Conservation (phyloP, 2,888 invertebrate species). For the Harmothoe impar region DNA sequence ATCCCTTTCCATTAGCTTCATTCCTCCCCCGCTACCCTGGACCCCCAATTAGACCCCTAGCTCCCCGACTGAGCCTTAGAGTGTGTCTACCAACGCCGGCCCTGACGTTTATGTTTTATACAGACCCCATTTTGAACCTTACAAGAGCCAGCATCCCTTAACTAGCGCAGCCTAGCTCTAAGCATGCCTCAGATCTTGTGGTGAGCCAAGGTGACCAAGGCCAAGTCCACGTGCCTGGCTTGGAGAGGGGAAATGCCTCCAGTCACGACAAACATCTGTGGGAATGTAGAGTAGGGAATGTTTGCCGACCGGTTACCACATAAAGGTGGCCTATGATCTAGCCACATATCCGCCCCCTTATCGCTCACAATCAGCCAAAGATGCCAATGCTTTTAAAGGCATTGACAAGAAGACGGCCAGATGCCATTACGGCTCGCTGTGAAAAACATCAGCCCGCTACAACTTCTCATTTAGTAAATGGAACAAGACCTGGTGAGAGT, state of each 20-base stretch:
- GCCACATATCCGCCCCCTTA: not conserved
- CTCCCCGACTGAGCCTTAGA: not conserved
- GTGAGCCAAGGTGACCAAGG: too few relatives aligned
- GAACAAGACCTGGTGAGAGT: not conserved
- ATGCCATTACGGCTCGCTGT: slow-evolving; percentile 19
- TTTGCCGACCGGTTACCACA: not conserved
- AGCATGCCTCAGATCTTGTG: too few relatives aligned
- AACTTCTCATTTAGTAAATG: slow-evolving; percentile 42
- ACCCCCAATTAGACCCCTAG: not conserved
- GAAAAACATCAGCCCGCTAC: not conserved
- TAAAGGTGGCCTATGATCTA: not conserved
- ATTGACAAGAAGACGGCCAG: slow-evolving; percentile 32
- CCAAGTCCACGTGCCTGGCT: too few relatives aligned
- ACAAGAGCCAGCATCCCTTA: too few relatives aligned
- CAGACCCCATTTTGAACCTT: too few relatives aligned
- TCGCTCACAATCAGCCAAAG: not conserved
- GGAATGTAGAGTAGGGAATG: not conserved
- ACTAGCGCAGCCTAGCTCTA: too few relatives aligned
- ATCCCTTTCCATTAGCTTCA: too few relatives aligned
- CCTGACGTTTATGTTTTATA: too few relatives aligned
- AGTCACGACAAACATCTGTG: not conserved
- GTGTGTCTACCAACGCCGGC: too few relatives aligned
- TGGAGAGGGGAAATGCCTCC: too few relatives aligned
- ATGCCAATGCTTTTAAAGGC: slow-evolving; percentile 50
- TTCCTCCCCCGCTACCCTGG: not conserved